A percentile compares a stretch with the other conserved stretches of the same genome.
These are phyloP conservation scores for Penaeus vannamei DNA, from an alignment of 1,140 invertebrate genomes.

Conservation along the genomic window DNA sequence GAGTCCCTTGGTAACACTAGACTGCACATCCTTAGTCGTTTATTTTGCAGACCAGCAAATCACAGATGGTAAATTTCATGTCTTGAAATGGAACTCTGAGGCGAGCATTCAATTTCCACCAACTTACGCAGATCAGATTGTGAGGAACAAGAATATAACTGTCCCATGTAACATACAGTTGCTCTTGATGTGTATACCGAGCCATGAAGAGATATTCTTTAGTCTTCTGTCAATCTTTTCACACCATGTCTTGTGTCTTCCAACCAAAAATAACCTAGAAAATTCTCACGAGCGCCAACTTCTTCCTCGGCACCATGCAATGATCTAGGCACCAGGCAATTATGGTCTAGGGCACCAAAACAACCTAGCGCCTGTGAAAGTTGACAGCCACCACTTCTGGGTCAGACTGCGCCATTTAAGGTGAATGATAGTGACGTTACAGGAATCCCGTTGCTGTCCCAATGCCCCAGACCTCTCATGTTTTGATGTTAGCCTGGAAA, in stretches of 20 bases:
- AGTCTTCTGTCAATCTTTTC: neutral
- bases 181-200: slow-evolving; percentile 34
- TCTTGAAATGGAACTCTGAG: slow-evolving; percentile 34
- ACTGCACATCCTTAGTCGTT: slow-evolving; percentile 15
- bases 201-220: slow-evolving; percentile 21
- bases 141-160: neutral
- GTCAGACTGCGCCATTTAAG: too few relatives aligned
- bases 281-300: too few relatives aligned
- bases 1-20: slow-evolving; percentile 16
- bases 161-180: slow-evolving; percentile 6
- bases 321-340: slow-evolving; percentile 48
- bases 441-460: slow-evolving; percentile 10
- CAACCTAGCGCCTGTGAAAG: neutral
- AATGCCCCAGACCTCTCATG: slow-evolving; percentile 46
- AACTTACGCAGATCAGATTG: slow-evolving; percentile 34
- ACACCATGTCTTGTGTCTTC: slow-evolving; percentile 3
- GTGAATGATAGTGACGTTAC: neutral
- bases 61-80: slow-evolving; percentile 33
- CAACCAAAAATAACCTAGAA: neutral
- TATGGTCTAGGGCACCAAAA: slow-evolving; percentile 42
- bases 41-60: slow-evolving; percentile 25
- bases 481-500: slow-evolving; percentile 54
- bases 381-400: neutral
- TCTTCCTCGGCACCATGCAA: slow-evolving; percentile 26
- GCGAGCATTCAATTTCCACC: slow-evolving; percentile 1